phyloP scores from a whole-genome alignment of 2,797 vertebrate genomes.

The Diplodus sargus region DNA sequence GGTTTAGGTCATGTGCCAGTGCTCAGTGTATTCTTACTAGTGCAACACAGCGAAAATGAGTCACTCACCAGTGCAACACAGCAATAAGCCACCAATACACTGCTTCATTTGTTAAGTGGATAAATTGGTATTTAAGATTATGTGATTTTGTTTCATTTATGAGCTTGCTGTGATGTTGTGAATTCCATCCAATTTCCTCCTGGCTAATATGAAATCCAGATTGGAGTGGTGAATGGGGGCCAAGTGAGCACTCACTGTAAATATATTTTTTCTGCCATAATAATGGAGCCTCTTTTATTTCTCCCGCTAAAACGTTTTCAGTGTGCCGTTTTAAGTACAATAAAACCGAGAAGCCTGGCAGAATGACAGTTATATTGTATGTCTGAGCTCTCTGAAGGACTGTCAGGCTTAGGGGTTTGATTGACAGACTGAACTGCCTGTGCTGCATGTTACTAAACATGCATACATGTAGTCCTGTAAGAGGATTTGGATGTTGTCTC shows the following conservation, averaged over 20 bases:
- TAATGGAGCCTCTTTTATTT: slow-evolving; percentile 58
- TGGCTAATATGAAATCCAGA: slow-evolving; percentile 70
- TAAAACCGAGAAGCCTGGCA: slow-evolving; percentile 33
- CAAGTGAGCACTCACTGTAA: slow-evolving; percentile 64
- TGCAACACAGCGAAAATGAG: slow-evolving; percentile 48
- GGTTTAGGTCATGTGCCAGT: slow-evolving; percentile 63
- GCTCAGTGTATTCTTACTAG: slow-evolving; percentile 46
- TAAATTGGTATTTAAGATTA: slow-evolving; percentile 69
- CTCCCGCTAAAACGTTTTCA: slow-evolving; percentile 35
- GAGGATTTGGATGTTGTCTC: background rate
- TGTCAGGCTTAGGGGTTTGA: slow-evolving; percentile 35
- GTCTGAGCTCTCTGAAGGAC: slow-evolving; percentile 36
- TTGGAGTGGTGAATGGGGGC: slow-evolving; percentile 60
- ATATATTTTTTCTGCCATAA: slow-evolving; percentile 59
- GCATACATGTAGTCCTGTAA: background rate
- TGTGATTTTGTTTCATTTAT: slow-evolving; percentile 70
- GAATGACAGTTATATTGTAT: slow-evolving; percentile 36
- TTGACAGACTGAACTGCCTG: slow-evolving; percentile 14
- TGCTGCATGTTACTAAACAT: slow-evolving; percentile 11
- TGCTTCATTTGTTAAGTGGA: slow-evolving; percentile 67
- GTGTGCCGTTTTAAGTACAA: slow-evolving; percentile 46
- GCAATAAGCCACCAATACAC: slow-evolving; percentile 54
- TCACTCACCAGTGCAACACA: slow-evolving; percentile 54
- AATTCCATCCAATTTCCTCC: slow-evolving; percentile 71
- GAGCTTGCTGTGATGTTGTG: slow-evolving; percentile 65